Conservation (phyloP, 1,140 invertebrate genomes). For the Apis mellifera region DNA sequence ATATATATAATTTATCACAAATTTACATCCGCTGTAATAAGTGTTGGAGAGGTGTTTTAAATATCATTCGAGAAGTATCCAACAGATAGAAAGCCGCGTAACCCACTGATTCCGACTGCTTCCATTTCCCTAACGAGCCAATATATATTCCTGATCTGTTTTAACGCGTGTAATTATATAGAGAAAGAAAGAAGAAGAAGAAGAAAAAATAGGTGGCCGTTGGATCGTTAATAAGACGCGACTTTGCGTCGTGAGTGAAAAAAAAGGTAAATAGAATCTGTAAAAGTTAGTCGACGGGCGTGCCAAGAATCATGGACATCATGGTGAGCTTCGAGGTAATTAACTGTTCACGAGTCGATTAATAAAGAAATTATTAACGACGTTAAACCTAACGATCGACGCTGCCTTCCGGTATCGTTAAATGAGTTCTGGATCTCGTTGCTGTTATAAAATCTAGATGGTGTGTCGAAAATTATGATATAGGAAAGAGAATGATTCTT, state of each 20-base stretch:
- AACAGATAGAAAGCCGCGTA: conserved; percentile 4
- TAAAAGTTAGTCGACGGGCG: not conserved
- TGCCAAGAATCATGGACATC: conserved; percentile 7
- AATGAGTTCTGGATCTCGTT: no score
- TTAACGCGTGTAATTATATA: conserved; percentile 17
- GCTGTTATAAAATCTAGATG: no score
- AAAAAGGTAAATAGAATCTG: no score
- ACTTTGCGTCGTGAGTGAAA: not conserved
- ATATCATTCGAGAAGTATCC: not conserved
- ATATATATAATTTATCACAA: no score
- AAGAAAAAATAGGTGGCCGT: not conserved
- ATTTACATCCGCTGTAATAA: no score
- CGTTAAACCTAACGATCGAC: not conserved
- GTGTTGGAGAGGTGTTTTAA: not conserved
- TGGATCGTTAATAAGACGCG: conserved; percentile 25
- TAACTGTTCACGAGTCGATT: conserved; percentile 32
- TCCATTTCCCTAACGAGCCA: conserved; percentile 16
- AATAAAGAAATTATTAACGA: conserved; percentile 41
- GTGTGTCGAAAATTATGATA: no score
- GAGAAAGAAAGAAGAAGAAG: no score
- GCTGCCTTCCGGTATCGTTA: not conserved
- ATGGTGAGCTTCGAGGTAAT: not conserved
- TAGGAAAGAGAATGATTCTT: no score
- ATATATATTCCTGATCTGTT: not conserved
- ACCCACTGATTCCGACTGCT: not conserved